Conservation (phyloP, 2,888 invertebrate species). For the Coremacera marginata region DNA sequence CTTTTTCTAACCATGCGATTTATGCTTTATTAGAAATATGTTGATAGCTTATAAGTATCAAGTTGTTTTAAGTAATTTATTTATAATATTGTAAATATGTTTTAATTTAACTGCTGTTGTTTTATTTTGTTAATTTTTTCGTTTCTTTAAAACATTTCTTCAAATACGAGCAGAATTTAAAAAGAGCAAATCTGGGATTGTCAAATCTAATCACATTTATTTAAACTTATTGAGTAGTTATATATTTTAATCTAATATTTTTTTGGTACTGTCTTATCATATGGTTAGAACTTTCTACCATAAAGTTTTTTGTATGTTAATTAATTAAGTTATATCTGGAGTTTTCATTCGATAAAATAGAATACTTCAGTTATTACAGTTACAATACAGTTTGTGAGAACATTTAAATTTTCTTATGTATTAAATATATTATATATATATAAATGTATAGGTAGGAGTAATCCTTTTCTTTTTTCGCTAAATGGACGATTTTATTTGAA, state of each 20-base stretch:
- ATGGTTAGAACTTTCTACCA: no score
- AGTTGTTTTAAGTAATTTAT: background rate
- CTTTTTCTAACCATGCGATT: background rate
- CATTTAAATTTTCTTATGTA: no score
- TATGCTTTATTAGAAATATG: background rate
- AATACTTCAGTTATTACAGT: background rate
- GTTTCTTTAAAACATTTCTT: conserved; percentile 14
- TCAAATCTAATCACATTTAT: conserved; percentile 69
- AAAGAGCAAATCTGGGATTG: conserved; percentile 54
- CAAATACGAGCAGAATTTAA: conserved; percentile 18
- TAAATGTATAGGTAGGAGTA: background rate
- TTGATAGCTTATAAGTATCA: background rate
- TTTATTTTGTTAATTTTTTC: background rate
- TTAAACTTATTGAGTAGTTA: conserved; percentile 37
- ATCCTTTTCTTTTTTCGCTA: conserved; percentile 43
- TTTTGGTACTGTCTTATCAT: background rate
- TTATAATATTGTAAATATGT: conserved; percentile 20
- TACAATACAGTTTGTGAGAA: no score
- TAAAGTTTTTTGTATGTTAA: no score
- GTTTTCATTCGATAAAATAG: no score
- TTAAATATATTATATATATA: background rate
- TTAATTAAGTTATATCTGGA: no score
- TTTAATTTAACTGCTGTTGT: conserved; percentile 21
- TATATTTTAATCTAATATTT: background rate
- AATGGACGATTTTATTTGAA: conserved; percentile 50